A percentile compares a stretch with the other conserved stretches of the same genome.
phyloP scores from a whole-genome alignment of 1,140 invertebrate genomes.

The Bursaphelenchus mucronatus region DNA sequence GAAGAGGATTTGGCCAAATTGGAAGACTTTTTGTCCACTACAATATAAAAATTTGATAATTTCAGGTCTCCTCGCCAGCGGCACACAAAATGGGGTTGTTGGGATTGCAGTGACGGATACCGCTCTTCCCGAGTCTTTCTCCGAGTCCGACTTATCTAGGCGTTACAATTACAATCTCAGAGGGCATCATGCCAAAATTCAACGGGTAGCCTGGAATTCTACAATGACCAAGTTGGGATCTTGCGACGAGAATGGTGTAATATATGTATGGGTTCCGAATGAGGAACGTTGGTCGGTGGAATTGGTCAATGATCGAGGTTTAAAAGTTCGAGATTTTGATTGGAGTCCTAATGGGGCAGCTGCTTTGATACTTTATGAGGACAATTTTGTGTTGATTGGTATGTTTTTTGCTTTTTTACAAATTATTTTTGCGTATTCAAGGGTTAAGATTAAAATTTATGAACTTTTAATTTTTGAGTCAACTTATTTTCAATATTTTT shows the following conservation, averaged over 20 bases:
- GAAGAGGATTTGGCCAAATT: conserved; percentile 14
- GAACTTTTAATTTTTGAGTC: too few relatives aligned
- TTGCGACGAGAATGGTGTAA: conserved; percentile 92
- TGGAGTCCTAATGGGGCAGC: conserved; percentile 97
- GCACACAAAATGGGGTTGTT: conserved; percentile 40
- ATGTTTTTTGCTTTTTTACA: conserved; percentile 1
- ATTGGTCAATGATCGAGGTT: conserved; percentile 83
- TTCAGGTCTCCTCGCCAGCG: conserved; percentile 30
- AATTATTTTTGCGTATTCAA: background rate
- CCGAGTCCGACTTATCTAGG: conserved; percentile 65
- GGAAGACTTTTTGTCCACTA: background rate
- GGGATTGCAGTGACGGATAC: conserved; percentile 46
- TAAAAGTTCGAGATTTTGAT: conserved; percentile 74
- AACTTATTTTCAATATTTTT: too few relatives aligned
- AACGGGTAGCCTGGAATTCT: conserved; percentile 93
- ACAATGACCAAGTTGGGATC: conserved; percentile 95
- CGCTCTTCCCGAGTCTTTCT: background rate
- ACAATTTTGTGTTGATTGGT: conserved; percentile 61
- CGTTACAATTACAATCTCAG: conserved; percentile 94
- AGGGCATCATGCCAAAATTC: conserved; percentile 89
- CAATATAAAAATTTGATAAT: conserved; percentile 5
- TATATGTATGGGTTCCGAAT: conserved; percentile 97
- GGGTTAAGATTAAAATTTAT: conserved; percentile 1
- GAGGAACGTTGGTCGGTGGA: conserved; percentile 98
- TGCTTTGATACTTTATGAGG: conserved; percentile 89